Evolutionary conservation across 2,797 vertebrate genomes (phyloP).

Genomic region (Leucoraja ocellata): DNA sequence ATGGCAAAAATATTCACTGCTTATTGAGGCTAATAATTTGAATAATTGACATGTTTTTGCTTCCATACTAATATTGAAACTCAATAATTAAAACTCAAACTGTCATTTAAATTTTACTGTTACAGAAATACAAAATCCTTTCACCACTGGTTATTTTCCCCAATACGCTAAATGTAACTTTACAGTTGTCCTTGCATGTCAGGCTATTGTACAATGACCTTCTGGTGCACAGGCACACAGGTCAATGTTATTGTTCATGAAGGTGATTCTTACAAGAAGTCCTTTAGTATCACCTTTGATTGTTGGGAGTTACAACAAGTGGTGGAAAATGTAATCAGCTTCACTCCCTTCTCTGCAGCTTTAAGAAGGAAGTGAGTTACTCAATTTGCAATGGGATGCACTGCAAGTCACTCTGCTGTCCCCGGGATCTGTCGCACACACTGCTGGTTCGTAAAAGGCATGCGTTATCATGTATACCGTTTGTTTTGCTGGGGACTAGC

Average conservation of each 20-base stretch:
- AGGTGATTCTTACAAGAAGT: background rate
- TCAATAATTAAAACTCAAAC: background rate
- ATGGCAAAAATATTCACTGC: background rate
- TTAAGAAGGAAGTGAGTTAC: background rate
- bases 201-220: background rate
- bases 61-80: background rate
- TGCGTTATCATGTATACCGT: background rate
- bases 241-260: background rate
- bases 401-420: background rate
- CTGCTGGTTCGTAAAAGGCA: background rate
- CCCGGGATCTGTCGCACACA: background rate
- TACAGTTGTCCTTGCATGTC: background rate
- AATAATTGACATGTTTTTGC: background rate
- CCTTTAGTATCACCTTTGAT: background rate
- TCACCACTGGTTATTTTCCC: background rate
- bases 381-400: background rate
- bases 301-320: too few relatives aligned
- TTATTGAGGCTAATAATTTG: background rate
- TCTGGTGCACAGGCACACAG: background rate
- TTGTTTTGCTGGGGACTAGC: constrained; percentile 7
- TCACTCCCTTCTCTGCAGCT: background rate
- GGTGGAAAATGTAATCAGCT: background rate
- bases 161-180: background rate
- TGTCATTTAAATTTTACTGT: background rate
- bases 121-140: background rate